A percentile compares a stretch with the other conserved stretches of the same genome.
Evolutionary conservation across 1,140 invertebrate genomes (phyloP).

Genomic region (Eriosoma lanigerum): DNA sequence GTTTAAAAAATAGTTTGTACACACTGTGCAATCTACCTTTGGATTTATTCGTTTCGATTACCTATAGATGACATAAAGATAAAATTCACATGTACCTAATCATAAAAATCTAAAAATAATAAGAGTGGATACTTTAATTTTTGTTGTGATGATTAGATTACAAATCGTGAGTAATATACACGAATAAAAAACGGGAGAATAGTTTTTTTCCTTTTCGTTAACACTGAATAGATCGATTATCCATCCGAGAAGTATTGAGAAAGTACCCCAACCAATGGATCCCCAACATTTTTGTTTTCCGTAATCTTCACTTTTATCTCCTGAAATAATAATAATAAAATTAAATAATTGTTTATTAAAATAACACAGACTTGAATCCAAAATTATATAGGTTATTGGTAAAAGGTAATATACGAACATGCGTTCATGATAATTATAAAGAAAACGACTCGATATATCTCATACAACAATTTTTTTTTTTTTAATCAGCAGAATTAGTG

Average conservation of each 20-base stretch:
- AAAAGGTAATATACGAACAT: too few relatives aligned
- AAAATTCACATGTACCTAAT: background rate
- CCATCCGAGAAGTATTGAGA: conserved; percentile 72
- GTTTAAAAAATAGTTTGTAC: background rate
- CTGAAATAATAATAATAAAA: conserved; percentile 57
- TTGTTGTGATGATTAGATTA: conserved; percentile 69
- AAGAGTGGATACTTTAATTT: conserved; percentile 57
- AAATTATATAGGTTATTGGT: too few relatives aligned
- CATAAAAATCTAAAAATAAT: too few relatives aligned
- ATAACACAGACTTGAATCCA: too few relatives aligned
- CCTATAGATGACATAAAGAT: background rate
- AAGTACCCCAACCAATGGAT: conserved; percentile 76
- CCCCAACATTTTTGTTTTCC: conserved; percentile 82
- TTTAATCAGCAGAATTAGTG: too few relatives aligned
- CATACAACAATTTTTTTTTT: too few relatives aligned
- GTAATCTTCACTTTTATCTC: conserved; percentile 68
- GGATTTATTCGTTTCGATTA: background rate
- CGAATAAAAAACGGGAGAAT: conserved; percentile 74
- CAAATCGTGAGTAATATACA: conserved; percentile 68
- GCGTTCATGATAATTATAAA: too few relatives aligned
- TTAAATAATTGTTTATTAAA: background rate
- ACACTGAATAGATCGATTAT: conserved; percentile 73
- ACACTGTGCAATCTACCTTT: background rate
- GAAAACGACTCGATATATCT: too few relatives aligned
- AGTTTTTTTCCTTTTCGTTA: conserved; percentile 68